Base-by-base conservation (phyloP, 1,140 invertebrate species). In the Drosophila rufa region DNA sequence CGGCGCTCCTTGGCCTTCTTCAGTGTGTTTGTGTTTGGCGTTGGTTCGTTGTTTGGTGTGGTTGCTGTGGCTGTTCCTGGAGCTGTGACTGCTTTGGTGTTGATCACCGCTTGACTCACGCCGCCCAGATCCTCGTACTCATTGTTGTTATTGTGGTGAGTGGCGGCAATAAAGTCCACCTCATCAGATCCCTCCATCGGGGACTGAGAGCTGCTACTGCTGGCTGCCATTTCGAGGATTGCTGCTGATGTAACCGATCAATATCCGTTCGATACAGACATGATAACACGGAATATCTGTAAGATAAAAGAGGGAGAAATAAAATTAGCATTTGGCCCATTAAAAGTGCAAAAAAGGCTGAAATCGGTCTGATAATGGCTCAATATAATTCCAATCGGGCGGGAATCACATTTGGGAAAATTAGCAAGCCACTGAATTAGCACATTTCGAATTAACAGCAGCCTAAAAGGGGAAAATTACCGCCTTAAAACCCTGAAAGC, bases 11-110 rank as follows among this genome's bases (percentile, higher is more conserved):
- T 90, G 17, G 70, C 40, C 30, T 90, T 90, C 46, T 90, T 90
- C 22, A 85, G 47, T 12, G 81, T 84, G 69, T 53, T 87, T 47
- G 14, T 68, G 73, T 89, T 89, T 89, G 45, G 45, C 45, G 45
- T 46, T 46, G 84, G 84, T 84, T 89, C 80, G 62, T 75, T 81
- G 80, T 90, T 89, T 90, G 84, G 80, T 87, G 84, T 87, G 9
- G 67, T 65, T 86, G 68, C 51, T 82, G 76, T 15, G 73, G 50
- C 30, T 61, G 75, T n/a, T 15, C 42, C 45, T 17, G 22, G 15
- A 38, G 40, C 22, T 78, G 58, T 14, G 57, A 58, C 36, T 71
- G 48, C 73, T 89, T 89, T 89, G 85, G 66, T 67, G 79, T 69
- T 69, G 55, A 87, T 78, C 56, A 70, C 74, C 36, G 67, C 85